A percentile compares a stretch with the other conserved stretches of the same genome.
These are phyloP conservation scores for Thalassarche chlororhynchos DNA, from an alignment of 2,113 vertebrate species.

Conservation along the genomic window DNA sequence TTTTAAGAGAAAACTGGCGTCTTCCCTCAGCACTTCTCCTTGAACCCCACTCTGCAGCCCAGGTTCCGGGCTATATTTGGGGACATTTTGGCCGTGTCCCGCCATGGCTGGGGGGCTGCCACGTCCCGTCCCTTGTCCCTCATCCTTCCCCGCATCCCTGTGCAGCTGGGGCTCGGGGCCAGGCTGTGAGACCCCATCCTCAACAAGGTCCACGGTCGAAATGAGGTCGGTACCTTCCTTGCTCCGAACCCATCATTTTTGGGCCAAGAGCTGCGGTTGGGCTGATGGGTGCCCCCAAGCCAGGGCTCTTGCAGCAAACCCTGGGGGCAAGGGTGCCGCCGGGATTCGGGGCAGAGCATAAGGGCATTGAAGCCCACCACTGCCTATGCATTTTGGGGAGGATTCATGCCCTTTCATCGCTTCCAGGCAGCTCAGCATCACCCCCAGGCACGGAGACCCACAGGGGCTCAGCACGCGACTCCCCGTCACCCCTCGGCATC, in stretches of 20 bases:
- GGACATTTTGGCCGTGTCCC: neutral
- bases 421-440: neutral
- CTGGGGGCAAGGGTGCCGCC: accelerated
- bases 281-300: neutral
- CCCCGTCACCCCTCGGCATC: neutral
- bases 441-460: neutral
- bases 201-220: accelerated
- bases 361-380: neutral
- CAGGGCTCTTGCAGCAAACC: neutral
- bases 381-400: neutral
- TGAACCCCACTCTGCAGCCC: neutral
- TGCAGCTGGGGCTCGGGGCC: neutral
- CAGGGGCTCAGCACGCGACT: neutral
- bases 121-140: neutral
- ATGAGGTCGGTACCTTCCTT: neutral
- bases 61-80: neutral
- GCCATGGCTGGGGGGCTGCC: neutral
- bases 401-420: neutral
- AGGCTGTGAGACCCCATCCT: neutral
- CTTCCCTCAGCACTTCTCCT: neutral
- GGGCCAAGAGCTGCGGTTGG: neutral
- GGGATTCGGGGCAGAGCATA: neutral
- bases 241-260: accelerated
- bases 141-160: neutral
- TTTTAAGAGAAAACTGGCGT: neutral